Evolutionary conservation across 2,113 vertebrate genomes (phyloP), one percentile per base, ranked within the genome.

Genomic region (Myocastor coypus): DNA sequence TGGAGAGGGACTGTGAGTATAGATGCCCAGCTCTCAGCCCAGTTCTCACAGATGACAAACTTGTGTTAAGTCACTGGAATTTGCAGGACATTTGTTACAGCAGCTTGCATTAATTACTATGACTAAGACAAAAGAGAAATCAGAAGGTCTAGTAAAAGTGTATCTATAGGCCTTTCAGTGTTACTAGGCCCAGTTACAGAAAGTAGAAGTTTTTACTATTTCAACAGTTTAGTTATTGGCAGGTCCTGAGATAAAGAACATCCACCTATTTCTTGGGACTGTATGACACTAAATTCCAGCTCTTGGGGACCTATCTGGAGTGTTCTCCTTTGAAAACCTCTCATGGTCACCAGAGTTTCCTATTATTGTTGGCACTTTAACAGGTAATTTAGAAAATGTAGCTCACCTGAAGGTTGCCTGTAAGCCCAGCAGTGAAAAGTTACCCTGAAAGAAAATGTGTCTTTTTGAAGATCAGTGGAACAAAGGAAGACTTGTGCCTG

Each of bases 51-150:
- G 78, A 57, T 57, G 50, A 83, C 20, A 69, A 87, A 50, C 16
- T 85, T 89, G 64, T 42, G 68, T 69, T 34, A 66, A 90, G 71
- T 66, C 64, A 61, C 37, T 91, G 42, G 26, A 84, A 92, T 85
- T 66, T 85, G 52, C n/a, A 22, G 22, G 20, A 30, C 59, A 40
- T 73, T 92, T 95, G 46, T 80, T 94, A 88, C 4, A 83, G 66
- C 26, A 83, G 52, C 42, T 82, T 71, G 61, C 24, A 19, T 64
- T 87, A 55, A 64, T 64, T 84, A 40, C 26, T 82, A 3, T 69
- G 46, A 95, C 50, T 42, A 84, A 88, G 9, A 82, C 71, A 59
- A 61, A 95, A 87, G 19, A 90, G 10, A 92, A 91, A 32, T 20
- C 46, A 40, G 84, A 95, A 89, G 93, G 63, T 50, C 40, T 26